phyloP scores from a whole-genome alignment of 2,113 vertebrate genomes.

The Mustelus asterias region DNA sequence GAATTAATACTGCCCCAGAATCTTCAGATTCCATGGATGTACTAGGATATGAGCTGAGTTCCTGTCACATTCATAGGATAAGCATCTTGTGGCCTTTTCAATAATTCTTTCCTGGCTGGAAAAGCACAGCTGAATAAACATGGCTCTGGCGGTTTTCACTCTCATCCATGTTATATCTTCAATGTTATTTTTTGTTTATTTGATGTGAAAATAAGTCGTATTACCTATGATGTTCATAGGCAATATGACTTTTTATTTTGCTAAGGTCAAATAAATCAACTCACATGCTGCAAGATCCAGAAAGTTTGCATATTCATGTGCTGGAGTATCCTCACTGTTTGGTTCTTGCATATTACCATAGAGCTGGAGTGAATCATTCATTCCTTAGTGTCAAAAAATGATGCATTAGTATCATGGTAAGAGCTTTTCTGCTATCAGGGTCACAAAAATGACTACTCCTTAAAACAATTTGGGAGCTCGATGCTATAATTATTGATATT shows the following conservation, averaged over 20 bases:
- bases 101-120: slow-evolving; percentile 1
- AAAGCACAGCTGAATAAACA: slow-evolving; percentile 6
- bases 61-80: neutral
- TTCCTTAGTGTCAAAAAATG: neutral
- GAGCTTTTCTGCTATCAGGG: neutral
- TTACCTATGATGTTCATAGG: no score
- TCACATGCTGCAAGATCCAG: neutral
- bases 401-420: neutral
- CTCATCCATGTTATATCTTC: no score
- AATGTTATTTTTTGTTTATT: neutral
- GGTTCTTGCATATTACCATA: neutral
- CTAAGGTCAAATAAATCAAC: neutral
- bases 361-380: neutral
- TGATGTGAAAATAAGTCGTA: neutral
- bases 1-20: neutral
- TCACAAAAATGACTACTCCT: neutral
- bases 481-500: neutral
- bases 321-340: neutral
- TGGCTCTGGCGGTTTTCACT: neutral
- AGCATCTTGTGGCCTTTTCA: slow-evolving; percentile 2
- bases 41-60: neutral
- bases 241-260: neutral
- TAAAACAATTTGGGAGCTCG: neutral
- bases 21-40: neutral
- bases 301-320: neutral